Base-by-base conservation (phyloP, 2,888 invertebrate genomes). In the Brachylomia viminalis region DNA sequence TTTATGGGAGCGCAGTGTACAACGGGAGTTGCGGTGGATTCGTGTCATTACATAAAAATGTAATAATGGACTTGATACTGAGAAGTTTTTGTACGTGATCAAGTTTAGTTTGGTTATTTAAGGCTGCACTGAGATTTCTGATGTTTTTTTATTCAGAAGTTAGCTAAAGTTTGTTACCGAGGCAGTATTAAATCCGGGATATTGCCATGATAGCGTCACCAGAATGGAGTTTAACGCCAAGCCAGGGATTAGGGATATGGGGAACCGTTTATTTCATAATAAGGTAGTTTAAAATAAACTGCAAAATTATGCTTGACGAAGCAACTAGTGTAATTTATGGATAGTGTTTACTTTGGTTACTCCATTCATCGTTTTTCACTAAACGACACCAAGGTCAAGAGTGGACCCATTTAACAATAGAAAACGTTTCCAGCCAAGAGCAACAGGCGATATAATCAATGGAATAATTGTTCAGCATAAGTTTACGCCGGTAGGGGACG, bases 1-100 rank as follows among this genome's bases (percentile, higher is more conserved):
- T 94, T 96, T 95, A 95, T 94, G 94, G 92, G 93, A 90, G 92
- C 92, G 94, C 92, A 94, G 92, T 95, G 95, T 95, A 95, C 93
- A 93, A 91, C 89, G 88, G 88, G 91, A 90, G 90, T 91, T 92
- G 92, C 85, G 87, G 85, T 89, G 89, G 90, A 90, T 91, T 90
- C 90, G 88, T 91, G 94, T 93, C 93, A 93, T 94, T 93, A 92
- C 91, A 91, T 94, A 93, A 94, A 95, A 94, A 93, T 93, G 94
- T 94, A 94, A 95, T 94, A 92, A 91, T 88, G 88, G 82, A 91
- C 92, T 91, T 91, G 90, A 90, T 92, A 90, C 92, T 86, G 89
- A 86, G 90, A 91, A 91, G 88, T 90, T 91, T 90, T 92, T 89
- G 91, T 92, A 92, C 91, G 91, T 92, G 92, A 92, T 93, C 90